Evolutionary conservation across 1,140 invertebrate genomes (phyloP), one percentile per base, ranked within the genome.

Genomic region (Dendroctonus valens): DNA sequence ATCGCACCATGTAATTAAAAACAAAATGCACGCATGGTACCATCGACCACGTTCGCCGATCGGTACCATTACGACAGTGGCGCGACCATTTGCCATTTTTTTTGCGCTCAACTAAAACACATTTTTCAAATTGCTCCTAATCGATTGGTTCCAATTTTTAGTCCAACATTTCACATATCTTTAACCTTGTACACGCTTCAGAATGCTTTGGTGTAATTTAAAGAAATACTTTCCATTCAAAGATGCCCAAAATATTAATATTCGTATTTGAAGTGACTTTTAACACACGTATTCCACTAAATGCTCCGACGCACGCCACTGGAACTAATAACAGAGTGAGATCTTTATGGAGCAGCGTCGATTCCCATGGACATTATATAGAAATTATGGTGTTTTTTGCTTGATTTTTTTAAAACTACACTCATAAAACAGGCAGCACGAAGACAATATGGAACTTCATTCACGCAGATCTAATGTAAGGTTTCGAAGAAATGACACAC

Each of bases 1-100:
- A 58, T 62, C 66, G 59, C 40, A 68, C 66, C 66, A 58, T 68
- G 66, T 68, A 68, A 68, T 68, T 68, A 68, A 68, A 68, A 68
- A 62, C 66, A 50, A 68, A 68, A 68, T 68, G 66, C 66, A 68
- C 66, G 66, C 66, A 68, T 62, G 66, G 59, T 62, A 59, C 66
- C 57, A 55, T 62, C 44, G 59, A 63, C 66, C 66, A 68, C 66
- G 66, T 68, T 58, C 57, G 49, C 11, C 11, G 55, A 48, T 53
- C 59, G 66, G 66, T 68, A 68, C 66, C 66, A 65, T 65, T 49
- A 15, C n/a, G 11, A n/a, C 61, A 64, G 61, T 26, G 41, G 61
- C 61, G 61, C 37, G 40, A 48, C 46, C 5, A 5, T 14, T 8
- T 7, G 46, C 46, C 46, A 5, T 2, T 26, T 26, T 26, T 26